Conservation (phyloP, 2,113 vertebrate species). For the Dasyurus viverrinus region DNA sequence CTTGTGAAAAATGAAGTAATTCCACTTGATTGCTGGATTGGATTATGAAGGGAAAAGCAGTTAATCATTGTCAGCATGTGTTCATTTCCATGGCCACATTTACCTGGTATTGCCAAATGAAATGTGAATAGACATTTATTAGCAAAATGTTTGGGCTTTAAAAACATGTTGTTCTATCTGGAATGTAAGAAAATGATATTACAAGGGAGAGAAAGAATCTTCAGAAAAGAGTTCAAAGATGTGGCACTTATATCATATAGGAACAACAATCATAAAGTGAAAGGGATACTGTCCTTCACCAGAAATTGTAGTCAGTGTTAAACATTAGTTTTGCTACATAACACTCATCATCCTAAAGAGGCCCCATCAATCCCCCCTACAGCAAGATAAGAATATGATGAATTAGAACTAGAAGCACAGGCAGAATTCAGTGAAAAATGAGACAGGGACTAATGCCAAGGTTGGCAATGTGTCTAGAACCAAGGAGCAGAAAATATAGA, state of each 20-base stretch:
- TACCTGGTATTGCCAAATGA: background rate
- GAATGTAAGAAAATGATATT: background rate
- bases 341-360: background rate
- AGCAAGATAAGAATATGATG: background rate
- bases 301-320: background rate
- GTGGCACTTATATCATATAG: background rate
- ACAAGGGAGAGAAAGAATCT: background rate
- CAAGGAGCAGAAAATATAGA: background rate
- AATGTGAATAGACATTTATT: background rate
- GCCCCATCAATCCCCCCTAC: background rate
- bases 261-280: background rate
- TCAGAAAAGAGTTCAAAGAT: background rate
- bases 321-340: background rate
- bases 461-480: background rate
- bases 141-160: background rate
- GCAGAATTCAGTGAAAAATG: background rate
- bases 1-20: background rate
- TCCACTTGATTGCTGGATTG: background rate
- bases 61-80: background rate
- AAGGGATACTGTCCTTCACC: background rate
- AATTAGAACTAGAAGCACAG: background rate
- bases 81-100: background rate
- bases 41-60: background rate
- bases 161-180: background rate
- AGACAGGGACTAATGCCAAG: background rate